Evolutionary conservation across 2,113 vertebrate species (phyloP), one percentile per base, ranked within the genome.

Genomic region (Opisthocomus hoazin): DNA sequence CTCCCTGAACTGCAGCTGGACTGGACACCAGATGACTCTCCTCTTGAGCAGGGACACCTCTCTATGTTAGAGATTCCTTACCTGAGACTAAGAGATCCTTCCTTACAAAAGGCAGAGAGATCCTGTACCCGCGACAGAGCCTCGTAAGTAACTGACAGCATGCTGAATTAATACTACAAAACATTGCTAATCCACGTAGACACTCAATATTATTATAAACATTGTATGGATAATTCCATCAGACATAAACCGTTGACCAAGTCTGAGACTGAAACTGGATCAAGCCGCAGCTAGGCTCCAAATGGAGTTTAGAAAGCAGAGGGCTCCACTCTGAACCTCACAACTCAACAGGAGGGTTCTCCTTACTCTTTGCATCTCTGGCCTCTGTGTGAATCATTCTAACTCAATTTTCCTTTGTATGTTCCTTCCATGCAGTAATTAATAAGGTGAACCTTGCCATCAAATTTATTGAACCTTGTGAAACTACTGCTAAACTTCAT

Each of bases 51-150:
- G 30, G 76, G 23, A 65, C 3, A 1, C 11, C 23, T 53, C 24
- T 29, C 37, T 9, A 43, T 30, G 32, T 54, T 34, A 39, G 45
- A 50, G 36, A 39, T 39, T 43, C 37, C 61, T 21, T 9, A 79
- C 36, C 29, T 12, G 12, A 79, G 36, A 64, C 36, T 7, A 24
- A 63, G 23, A 41, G 23, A 50, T 26, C 29, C 29, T 11, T 61
- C n/a, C 27, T 77, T 39, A 32, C n/a, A 45, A 16, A 77, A 50
- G 57, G 36, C 20, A 8, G n/a, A 61, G 45, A 50, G 12, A 69
- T 16, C 45, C 45, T 37, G 45, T 34, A 87, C 17, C 22, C 1
- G 0, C 1, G 3, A 24, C n/a, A 24, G 43, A 30, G 23, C 20
- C 57, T 56, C 4, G 1, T 24, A 30, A 36, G 32, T 29, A 7